Conservation (phyloP, 2,888 invertebrate species). For the Andrena marginata region DNA sequence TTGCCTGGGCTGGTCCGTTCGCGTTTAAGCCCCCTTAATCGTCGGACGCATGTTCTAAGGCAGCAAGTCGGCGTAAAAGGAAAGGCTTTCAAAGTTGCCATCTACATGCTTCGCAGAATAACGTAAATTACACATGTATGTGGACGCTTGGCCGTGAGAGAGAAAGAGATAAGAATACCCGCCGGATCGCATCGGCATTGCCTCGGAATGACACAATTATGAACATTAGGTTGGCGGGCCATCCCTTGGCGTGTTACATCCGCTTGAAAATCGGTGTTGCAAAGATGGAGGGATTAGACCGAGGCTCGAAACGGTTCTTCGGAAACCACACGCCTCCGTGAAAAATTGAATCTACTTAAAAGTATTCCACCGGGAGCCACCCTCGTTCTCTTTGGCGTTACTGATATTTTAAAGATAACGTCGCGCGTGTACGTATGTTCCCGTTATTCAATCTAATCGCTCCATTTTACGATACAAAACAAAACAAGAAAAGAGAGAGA, state of each 20-base stretch:
- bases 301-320: background rate
- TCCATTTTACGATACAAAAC: slow-evolving; percentile 64
- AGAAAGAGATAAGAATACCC: background rate
- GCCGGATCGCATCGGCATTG: background rate
- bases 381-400: slow-evolving; percentile 10
- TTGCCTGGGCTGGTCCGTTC: slow-evolving; percentile 68
- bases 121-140: slow-evolving; percentile 5
- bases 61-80: slow-evolving; percentile 2
- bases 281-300: slow-evolving; percentile 69
- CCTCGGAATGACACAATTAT: slow-evolving; percentile 16
- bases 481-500: background rate
- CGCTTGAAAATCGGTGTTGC: slow-evolving; percentile 33
- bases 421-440: background rate
- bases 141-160: slow-evolving; percentile 8
- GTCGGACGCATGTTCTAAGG: slow-evolving; percentile 39
- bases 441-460: slow-evolving; percentile 43
- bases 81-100: slow-evolving; percentile 25
- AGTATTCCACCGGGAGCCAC: slow-evolving; percentile 15
- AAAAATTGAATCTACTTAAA: slow-evolving; percentile 13
- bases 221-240: slow-evolving; percentile 58
- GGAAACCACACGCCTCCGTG: background rate
- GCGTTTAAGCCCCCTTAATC: slow-evolving; percentile 43
- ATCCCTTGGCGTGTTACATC: slow-evolving; percentile 55
- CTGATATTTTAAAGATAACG: slow-evolving; percentile 11
- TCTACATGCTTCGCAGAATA: slow-evolving; percentile 13